Percentiles rank a stretch among this genome's conserved stretches.
Conservation (phyloP, 2,797 vertebrate species). For the Thalassophryne amazonica region DNA sequence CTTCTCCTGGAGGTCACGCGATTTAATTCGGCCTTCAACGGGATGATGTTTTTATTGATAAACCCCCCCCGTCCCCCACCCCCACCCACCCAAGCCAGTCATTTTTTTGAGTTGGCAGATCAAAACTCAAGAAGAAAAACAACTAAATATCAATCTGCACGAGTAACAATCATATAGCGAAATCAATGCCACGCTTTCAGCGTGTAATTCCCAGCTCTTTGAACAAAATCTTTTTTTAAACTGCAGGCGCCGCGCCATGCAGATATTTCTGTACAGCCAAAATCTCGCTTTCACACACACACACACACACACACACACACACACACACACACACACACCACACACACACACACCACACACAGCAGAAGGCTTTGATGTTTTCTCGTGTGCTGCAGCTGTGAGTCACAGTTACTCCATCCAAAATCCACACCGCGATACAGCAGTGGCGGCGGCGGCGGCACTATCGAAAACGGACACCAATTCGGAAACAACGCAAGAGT, state of each 20-base stretch:
- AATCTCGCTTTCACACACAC: slow-evolving; percentile 8
- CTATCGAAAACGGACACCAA: slow-evolving; percentile 7
- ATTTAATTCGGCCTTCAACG: not conserved
- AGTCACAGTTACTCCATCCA: slow-evolving; percentile 63
- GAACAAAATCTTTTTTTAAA: not conserved
- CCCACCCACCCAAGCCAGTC: too few species aligned
- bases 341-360: too few species aligned
- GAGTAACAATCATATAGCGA: not conserved
- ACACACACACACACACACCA: slow-evolving; percentile 36
- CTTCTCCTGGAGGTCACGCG: slow-evolving; percentile 7
- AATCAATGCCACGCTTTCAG: slow-evolving; percentile 1
- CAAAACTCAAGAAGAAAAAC: not conserved
- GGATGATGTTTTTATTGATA: not conserved
- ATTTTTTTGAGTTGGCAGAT: slow-evolving; percentile 2
- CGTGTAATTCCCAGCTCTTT: not conserved
- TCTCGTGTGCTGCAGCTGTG: slow-evolving; percentile 57
- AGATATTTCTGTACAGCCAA: slow-evolving; percentile 39
- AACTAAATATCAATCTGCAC: not conserved
- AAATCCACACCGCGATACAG: slow-evolving; percentile 51
- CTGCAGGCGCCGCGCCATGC: slow-evolving; percentile 17
- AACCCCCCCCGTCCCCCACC: too few species aligned
- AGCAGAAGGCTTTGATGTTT: slow-evolving; percentile 78
- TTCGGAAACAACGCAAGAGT: slow-evolving; percentile 65
- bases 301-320: slow-evolving; percentile 3
- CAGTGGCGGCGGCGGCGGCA: slow-evolving; percentile 29